Percentiles rank a stretch among this genome's conserved stretches.
These are phyloP conservation scores for Nylanderia fulva DNA, from an alignment of 1,140 invertebrate species.

Conservation along the genomic window DNA sequence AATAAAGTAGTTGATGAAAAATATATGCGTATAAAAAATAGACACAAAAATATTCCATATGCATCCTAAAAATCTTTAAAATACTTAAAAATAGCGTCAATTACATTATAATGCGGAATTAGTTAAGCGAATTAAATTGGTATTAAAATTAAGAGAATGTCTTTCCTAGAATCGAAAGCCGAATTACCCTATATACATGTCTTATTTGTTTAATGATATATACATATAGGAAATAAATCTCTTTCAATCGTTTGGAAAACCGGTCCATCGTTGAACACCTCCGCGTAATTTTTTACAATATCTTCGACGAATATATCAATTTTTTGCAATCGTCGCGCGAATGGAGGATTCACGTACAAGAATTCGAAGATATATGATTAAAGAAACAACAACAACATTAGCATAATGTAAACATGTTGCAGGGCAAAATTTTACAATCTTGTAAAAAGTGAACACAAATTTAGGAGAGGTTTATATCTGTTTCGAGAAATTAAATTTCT, in stretches of 20 bases:
- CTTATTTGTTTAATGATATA: neutral
- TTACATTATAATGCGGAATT: slow-evolving; percentile 28
- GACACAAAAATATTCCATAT: slow-evolving; percentile 46
- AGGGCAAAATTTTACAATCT: slow-evolving; percentile 18
- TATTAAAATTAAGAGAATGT: slow-evolving; percentile 16
- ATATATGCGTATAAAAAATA: neutral
- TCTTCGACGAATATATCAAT: slow-evolving; percentile 40
- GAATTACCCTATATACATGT: slow-evolving; percentile 19
- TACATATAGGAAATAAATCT: slow-evolving; percentile 10
- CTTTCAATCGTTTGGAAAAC: slow-evolving; percentile 40
- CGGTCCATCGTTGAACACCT: slow-evolving; percentile 15
- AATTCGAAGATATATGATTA: slow-evolving; percentile 42
- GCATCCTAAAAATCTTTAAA: slow-evolving; percentile 1
- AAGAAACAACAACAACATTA: slow-evolving; percentile 45
- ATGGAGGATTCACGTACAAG: neutral
- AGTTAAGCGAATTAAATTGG: slow-evolving; percentile 10
- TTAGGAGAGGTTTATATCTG: slow-evolving; percentile 52
- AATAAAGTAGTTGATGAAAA: slow-evolving; percentile 35
- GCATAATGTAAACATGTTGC: slow-evolving; percentile 28
- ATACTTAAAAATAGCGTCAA: neutral
- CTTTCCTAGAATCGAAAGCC: neutral
- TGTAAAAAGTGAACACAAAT: slow-evolving; percentile 23
- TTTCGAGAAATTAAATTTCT: slow-evolving; percentile 47
- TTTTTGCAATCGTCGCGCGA: slow-evolving; percentile 14
- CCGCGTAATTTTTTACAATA: slow-evolving; percentile 15